Evolutionary conservation across 2,113 vertebrate species (phyloP).

Genomic region (Melanocharis versteri): DNA sequence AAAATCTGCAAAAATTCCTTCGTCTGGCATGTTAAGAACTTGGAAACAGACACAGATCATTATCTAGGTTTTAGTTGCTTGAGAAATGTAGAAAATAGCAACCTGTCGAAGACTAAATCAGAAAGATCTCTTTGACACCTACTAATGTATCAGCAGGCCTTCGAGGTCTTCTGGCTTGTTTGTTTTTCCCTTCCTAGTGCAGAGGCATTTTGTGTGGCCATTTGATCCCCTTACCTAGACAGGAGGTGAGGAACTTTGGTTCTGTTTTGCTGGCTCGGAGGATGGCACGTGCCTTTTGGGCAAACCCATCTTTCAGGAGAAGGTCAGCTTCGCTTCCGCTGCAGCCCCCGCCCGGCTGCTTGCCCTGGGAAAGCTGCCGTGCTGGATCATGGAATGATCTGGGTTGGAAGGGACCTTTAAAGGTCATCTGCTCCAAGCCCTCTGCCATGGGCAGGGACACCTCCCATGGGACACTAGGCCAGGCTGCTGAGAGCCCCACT

Average conservation of each 20-base stretch:
- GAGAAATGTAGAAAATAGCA: conserved; percentile 20
- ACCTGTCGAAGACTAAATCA: conserved; percentile 27
- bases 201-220: background rate
- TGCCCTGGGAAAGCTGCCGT: background rate
- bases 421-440: background rate
- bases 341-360: background rate
- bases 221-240: background rate
- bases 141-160: background rate
- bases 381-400: background rate
- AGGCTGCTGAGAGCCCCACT: background rate
- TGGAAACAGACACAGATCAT: conserved; percentile 22
- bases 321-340: background rate
- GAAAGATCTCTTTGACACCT: conserved; percentile 1
- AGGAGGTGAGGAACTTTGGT: background rate
- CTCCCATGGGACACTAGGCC: too few species aligned
- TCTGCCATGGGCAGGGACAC: background rate
- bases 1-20: background rate
- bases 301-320: accelerated
- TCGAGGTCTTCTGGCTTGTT: background rate
- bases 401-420: background rate
- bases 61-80: conserved; percentile 22
- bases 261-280: background rate
- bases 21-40: conserved; percentile 13
- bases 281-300: background rate
- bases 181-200: background rate